Conservation (phyloP, 2,888 invertebrate species). For the Zygothrica quintamaculata region DNA sequence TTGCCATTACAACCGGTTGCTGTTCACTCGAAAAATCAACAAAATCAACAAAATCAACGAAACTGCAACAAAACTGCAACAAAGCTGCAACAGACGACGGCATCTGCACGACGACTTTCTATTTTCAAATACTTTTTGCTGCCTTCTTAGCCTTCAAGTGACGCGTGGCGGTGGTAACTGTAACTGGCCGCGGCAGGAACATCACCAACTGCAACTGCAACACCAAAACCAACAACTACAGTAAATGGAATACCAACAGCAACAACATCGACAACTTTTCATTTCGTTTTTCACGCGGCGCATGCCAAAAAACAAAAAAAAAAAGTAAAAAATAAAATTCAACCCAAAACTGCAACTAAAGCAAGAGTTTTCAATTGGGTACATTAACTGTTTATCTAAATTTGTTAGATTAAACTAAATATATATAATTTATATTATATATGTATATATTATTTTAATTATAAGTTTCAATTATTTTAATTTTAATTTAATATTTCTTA, state of each 20-base stretch:
- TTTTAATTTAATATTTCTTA: too few relatives aligned
- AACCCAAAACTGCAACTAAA: slow-evolving; percentile 46
- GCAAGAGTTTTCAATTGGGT: slow-evolving; percentile 22
- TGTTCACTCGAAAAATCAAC: slow-evolving; percentile 53
- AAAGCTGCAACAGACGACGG: slow-evolving; percentile 14
- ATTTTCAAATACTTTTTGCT: slow-evolving; percentile 79
- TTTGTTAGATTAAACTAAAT: too few relatives aligned
- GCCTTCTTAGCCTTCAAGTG: slow-evolving; percentile 58
- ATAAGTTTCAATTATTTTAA: too few relatives aligned
- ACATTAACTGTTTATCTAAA: slow-evolving; percentile 22
- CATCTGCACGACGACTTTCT: slow-evolving; percentile 66
- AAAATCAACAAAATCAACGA: slow-evolving; percentile 31
- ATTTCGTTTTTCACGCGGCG: slow-evolving; percentile 69
- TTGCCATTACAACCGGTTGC: slow-evolving; percentile 72
- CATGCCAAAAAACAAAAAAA: slow-evolving; percentile 38
- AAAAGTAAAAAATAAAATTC: slow-evolving; percentile 12
- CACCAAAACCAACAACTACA: slow-evolving; percentile 21
- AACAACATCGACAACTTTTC: slow-evolving; percentile 69
- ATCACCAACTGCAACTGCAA: background rate
- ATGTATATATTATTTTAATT: too few relatives aligned
- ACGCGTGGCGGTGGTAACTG: slow-evolving; percentile 43
- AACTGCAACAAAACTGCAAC: slow-evolving; percentile 40
- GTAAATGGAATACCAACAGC: slow-evolving; percentile 36
- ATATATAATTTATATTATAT: too few relatives aligned
- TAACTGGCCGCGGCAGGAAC: slow-evolving; percentile 30